Evolutionary conservation across 2,797 vertebrate genomes (phyloP), one percentile per base, ranked within the genome.

Genomic region (Neostethus bicornis): DNA sequence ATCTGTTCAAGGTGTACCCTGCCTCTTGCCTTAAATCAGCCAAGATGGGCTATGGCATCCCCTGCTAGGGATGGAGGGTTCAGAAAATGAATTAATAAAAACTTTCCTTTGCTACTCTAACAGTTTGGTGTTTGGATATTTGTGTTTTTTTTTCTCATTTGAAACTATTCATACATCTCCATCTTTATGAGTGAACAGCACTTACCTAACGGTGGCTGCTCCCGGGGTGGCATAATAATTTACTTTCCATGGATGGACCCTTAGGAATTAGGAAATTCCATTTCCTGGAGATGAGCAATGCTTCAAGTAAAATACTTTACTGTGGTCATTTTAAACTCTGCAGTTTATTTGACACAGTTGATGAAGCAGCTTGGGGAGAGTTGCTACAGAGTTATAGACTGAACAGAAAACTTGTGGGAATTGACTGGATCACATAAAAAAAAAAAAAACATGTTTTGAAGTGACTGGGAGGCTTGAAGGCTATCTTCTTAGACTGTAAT

Each of bases 281-380:
- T 86, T 86, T 85, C 66, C 56, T 70, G 63, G n/a, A 67, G 78
- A 80, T 76, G 82, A 85, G 80, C 75, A 79, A 84, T 68, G 77
- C 81, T 77, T 26, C 10, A 0, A 77, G 84, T 79, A 69, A 85
- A 83, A 80, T 70, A 60, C 64, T 70, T 75, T 39, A 51, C 75
- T 61, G 47, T 70, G 84, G 79, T 85, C 77, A 81, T 82, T 85
- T 83, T 54, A 53, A 74, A 85, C 81, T 69, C 42, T 51, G 56
- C 39, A 57, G 51, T 77, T 70, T 74, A 70, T 82, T 81, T 75
- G 77, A 84, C 73, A 83, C 66, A 71, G 71, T 68, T 76, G 77
- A 76, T 74, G 39, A 39, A 75, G 70, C 44, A 61, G 61, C 50
- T 52, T 32, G 50, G 43, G 58, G 60, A 31, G 53, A 64, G 41